phyloP scores from a whole-genome alignment of 2,888 invertebrate species.

The Troides helena region DNA sequence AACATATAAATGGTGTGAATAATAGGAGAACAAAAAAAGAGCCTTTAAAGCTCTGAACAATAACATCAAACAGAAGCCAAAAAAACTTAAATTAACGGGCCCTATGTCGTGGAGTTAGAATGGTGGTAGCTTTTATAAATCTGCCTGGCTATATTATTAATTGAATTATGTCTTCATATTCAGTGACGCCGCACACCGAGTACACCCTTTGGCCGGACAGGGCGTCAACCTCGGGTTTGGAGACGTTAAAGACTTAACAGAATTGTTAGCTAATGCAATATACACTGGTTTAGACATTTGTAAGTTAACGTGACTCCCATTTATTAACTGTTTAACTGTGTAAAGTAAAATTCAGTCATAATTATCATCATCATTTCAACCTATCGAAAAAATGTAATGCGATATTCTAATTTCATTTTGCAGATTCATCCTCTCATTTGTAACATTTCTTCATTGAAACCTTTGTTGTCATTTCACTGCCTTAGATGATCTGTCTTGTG shows the following conservation, averaged over 20 bases:
- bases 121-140: too few species aligned
- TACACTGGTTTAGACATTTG: conserved; percentile 87
- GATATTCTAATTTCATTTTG: background rate
- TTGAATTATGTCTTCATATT: conserved; percentile 29
- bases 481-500: too few species aligned
- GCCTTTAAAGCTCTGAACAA: too few species aligned
- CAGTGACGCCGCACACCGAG: conserved; percentile 92
- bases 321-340: background rate
- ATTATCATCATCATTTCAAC: background rate
- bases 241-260: conserved; percentile 89
- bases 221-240: conserved; percentile 99
- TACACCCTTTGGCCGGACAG: conserved; percentile 98
- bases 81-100: too few species aligned
- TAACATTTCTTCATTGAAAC: background rate
- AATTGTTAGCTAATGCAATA: conserved; percentile 84
- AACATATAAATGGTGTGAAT: too few species aligned
- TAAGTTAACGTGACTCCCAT: conserved; percentile 50
- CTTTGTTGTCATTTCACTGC: background rate
- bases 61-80: too few species aligned
- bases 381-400: too few species aligned
- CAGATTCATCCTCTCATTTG: background rate
- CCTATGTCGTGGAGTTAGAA: too few species aligned
- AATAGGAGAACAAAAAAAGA: too few species aligned
- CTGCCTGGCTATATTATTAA: background rate
- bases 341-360: background rate